A percentile compares a stretch with the other conserved stretches of the same genome.
Conservation (phyloP, 1,140 invertebrate species). For the Atta colombica region DNA sequence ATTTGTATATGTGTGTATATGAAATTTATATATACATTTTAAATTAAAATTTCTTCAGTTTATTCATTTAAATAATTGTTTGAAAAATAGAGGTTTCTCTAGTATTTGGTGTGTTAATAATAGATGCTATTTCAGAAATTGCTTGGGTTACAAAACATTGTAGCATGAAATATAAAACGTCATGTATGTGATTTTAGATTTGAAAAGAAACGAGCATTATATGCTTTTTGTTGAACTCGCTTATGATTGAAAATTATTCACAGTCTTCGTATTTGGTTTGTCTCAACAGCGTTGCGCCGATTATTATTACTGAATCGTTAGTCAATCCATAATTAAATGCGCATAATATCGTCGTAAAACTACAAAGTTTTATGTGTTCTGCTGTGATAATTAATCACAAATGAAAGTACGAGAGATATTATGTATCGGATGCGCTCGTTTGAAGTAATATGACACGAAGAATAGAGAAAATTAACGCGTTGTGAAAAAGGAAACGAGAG, state of each 20-base stretch:
- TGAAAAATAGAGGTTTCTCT: neutral
- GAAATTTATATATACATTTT: too few relatives aligned
- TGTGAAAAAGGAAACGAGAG: neutral
- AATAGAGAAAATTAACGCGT: neutral
- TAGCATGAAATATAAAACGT: neutral
- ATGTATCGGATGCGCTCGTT: neutral
- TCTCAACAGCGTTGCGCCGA: neutral
- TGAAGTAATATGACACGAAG: neutral
- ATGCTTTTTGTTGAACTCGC: neutral
- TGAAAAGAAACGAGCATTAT: neutral
- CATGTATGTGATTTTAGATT: neutral
- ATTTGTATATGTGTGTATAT: too few relatives aligned
- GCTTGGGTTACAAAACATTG: neutral
- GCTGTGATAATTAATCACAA: neutral
- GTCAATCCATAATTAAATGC: neutral
- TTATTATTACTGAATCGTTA: constrained; percentile 7
- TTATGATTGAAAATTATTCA: constrained; percentile 14
- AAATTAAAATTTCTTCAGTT: too few relatives aligned
- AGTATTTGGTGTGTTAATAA: neutral
- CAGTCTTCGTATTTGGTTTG: neutral
- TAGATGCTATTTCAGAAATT: neutral
- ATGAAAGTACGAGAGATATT: neutral
- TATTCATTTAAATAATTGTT: neutral
- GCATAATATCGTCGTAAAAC: neutral
- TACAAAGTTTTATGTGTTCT: neutral